Conservation (phyloP, 1,140 invertebrate genomes). For the Drosophila athabasca region DNA sequence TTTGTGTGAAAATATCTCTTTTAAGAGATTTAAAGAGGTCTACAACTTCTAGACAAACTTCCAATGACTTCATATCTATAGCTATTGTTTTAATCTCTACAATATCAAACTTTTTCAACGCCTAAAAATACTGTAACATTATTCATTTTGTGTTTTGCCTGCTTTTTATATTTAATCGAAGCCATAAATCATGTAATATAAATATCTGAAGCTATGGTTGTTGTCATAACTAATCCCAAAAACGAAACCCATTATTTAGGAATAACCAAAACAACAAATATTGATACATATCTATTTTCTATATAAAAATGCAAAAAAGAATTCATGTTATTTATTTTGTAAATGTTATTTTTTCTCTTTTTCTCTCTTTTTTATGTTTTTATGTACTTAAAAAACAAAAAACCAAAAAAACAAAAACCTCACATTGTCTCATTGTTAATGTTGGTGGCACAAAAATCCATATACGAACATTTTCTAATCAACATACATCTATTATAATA, state of each 20-base stretch:
- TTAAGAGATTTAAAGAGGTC: no score
- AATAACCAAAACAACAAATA: constrained; percentile 10
- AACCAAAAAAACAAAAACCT: constrained; percentile 50
- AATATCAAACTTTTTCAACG: constrained; percentile 1
- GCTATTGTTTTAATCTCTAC: not conserved
- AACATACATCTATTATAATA: constrained; percentile 27
- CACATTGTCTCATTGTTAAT: constrained; percentile 73
- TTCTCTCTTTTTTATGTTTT: constrained; percentile 80
- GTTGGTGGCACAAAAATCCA: constrained; percentile 80
- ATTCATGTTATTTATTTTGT: constrained; percentile 80
- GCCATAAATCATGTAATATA: constrained; percentile 15
- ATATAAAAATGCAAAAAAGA: constrained; percentile 32
- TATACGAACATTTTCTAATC: constrained; percentile 36
- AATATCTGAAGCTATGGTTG: constrained; percentile 1
- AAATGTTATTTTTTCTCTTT: constrained; percentile 82
- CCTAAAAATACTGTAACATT: constrained; percentile 8
- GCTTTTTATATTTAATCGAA: constrained; percentile 33
- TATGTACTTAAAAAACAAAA: constrained; percentile 61
- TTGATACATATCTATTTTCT: constrained; percentile 28
- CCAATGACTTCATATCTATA: not conserved
- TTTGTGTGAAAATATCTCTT: not conserved
- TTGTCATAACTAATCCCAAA: constrained; percentile 6
- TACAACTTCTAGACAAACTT: not conserved
- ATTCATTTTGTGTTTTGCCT: constrained; percentile 11
- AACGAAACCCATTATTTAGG: constrained; percentile 14